Conservation (phyloP, 2,888 invertebrate genomes). For the Onthophagus sagittarius region DNA sequence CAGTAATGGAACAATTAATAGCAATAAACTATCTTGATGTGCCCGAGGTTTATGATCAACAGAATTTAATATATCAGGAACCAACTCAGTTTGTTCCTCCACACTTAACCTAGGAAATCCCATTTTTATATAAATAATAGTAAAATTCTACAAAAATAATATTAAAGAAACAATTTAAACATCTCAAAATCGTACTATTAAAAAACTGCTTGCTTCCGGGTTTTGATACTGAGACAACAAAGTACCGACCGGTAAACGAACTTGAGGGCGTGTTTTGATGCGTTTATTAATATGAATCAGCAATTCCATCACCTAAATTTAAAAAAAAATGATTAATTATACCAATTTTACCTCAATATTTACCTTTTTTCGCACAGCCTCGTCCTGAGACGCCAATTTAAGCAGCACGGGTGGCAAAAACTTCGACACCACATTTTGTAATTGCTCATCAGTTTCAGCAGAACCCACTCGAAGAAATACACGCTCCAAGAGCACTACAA, state of each 20-base stretch:
- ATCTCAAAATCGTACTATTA: slow-evolving; percentile 58
- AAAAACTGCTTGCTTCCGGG: slow-evolving; percentile 71
- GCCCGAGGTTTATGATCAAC: slow-evolving; percentile 75
- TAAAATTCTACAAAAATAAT: slow-evolving; percentile 71
- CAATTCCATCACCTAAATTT: slow-evolving; percentile 79
- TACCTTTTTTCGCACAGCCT: slow-evolving; percentile 65
- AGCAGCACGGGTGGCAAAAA: slow-evolving; percentile 85
- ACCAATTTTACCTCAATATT: not conserved
- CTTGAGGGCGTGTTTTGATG: slow-evolving; percentile 76
- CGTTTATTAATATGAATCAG: slow-evolving; percentile 88
- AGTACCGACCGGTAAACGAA: slow-evolving; percentile 83
- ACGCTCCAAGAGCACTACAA: slow-evolving; percentile 78
- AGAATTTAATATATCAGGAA: slow-evolving; percentile 71
- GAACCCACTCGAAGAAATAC: slow-evolving; percentile 85
- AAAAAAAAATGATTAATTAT: not conserved
- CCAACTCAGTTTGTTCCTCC: slow-evolving; percentile 69
- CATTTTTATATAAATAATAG: slow-evolving; percentile 89
- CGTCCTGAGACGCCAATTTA: slow-evolving; percentile 84
- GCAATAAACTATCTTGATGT: slow-evolving; percentile 82
- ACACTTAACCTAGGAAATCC: slow-evolving; percentile 79
- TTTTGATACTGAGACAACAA: slow-evolving; percentile 77
- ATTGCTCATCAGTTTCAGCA: slow-evolving; percentile 84
- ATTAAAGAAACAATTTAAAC: slow-evolving; percentile 10
- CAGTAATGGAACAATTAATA: slow-evolving; percentile 70
- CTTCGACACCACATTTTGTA: slow-evolving; percentile 75